Base-by-base conservation (phyloP, 2,797 vertebrate genomes). In the Aeoliscus strigatus region DNA sequence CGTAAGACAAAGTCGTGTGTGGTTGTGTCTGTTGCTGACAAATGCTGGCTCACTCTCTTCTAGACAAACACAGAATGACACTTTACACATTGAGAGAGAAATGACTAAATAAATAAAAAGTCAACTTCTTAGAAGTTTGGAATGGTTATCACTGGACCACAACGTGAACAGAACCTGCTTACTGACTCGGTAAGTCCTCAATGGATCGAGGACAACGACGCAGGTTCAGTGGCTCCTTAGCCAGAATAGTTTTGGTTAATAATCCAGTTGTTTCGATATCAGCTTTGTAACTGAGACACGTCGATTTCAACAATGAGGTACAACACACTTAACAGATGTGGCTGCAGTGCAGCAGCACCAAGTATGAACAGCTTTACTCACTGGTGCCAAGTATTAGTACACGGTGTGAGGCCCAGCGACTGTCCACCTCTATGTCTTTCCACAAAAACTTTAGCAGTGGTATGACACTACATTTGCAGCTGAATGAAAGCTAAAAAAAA, bases 71-170 rank as follows among this genome's bases (percentile, higher is more conserved):
- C 50, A 58, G 34, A 60, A 37, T 48, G 58, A 48, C 27, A 49
- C n/a, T n/a, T n/a, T n/a, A n/a, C n/a, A n/a, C n/a, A n/a, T n/a
- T n/a, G n/a, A n/a, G n/a, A n/a, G n/a, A n/a, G n/a, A n/a, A n/a
- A n/a, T n/a, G n/a, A n/a, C n/a, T n/a, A n/a, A n/a, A n/a, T n/a
- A n/a, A n/a, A n/a, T n/a, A n/a, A 51, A 86, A 85, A 64, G 69
- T 45, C 54, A 86, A 89, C 89, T 89, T 90, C 88, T 83, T 61
- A 87, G 88, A 90, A 89, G 85, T 89, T 79, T 81, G 70, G 59
- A 84, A 77, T 80, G 58, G 39, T n/a, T 67, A 64, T 71, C 69
- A 79, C 67, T 65, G 80, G 45, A 26, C 77, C 70, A 71, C 78
- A n/a, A 82, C 68, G 54, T 70, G 40, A 75, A 72, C 33, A 53